These are phyloP conservation scores for Euplagia quadripunctaria DNA, from an alignment of 2,888 invertebrate genomes.

Conservation along the genomic window DNA sequence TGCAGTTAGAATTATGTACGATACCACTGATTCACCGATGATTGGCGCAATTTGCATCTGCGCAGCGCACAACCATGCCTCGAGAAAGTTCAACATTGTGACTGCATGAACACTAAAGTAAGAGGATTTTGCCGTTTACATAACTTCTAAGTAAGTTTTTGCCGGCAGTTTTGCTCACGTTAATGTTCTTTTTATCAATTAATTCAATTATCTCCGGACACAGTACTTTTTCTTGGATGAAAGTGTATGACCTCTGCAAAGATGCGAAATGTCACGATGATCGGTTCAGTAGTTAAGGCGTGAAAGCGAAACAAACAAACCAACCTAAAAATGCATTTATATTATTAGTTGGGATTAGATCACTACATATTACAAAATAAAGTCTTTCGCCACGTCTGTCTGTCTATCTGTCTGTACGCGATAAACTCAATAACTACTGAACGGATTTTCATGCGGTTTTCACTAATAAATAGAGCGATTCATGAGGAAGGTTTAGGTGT, in stretches of 20 bases:
- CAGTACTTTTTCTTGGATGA: no score
- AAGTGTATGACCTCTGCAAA: neutral
- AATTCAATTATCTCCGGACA: neutral
- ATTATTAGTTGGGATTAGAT: no score
- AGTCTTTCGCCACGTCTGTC: no score
- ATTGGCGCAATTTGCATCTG: slow-evolving; percentile 52
- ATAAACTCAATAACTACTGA: no score
- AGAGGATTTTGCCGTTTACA: slow-evolving; percentile 27
- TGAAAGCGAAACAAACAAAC: no score
- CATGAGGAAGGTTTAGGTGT: no score
- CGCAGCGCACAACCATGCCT: slow-evolving; percentile 29
- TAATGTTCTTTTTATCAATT: neutral
- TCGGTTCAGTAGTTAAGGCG: no score
- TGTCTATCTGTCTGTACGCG: no score
- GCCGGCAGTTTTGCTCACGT: slow-evolving; percentile 4
- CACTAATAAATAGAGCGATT: no score
- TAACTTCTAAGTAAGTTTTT: slow-evolving; percentile 20
- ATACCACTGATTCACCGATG: slow-evolving; percentile 46
- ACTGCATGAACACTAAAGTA: slow-evolving; percentile 47
- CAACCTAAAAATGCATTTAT: no score
- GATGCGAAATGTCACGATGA: neutral
- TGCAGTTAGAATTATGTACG: slow-evolving; percentile 21
- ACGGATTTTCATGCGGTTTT: no score
- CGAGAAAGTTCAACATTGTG: slow-evolving; percentile 45
- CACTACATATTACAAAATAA: no score